A percentile compares a stretch with the other conserved stretches of the same genome.
Evolutionary conservation across 2,113 vertebrate species (phyloP).

Genomic region (Gymnorhina tibicen): DNA sequence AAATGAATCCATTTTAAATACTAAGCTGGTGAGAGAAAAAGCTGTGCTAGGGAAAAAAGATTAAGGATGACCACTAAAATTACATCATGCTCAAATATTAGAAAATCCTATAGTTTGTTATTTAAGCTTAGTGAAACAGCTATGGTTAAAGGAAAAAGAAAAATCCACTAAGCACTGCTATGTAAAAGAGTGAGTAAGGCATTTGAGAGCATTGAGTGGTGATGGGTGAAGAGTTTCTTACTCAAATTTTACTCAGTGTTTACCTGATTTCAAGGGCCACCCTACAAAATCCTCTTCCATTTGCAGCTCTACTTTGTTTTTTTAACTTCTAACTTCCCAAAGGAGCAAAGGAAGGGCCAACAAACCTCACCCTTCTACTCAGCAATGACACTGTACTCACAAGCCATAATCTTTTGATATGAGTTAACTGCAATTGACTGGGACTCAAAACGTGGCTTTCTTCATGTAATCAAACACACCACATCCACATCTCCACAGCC

Average conservation of each 20-base stretch:
- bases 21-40: slow-evolving; percentile 36
- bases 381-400: not conserved
- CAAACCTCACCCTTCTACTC: not conserved
- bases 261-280: not conserved
- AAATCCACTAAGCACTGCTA: not conserved
- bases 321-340: not conserved
- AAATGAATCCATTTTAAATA: slow-evolving; percentile 61
- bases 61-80: slow-evolving; percentile 55
- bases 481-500: not conserved
- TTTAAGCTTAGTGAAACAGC: slow-evolving; percentile 42
- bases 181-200: not conserved
- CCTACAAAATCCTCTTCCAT: not conserved
- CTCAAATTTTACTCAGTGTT: not conserved
- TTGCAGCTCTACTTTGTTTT: not conserved
- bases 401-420: not conserved
- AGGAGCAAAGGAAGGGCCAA: not conserved
- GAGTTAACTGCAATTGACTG: not conserved
- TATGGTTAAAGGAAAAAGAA: not conserved
- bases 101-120: slow-evolving; percentile 31
- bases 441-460: not conserved
- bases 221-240: not conserved
- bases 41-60: slow-evolving; percentile 42
- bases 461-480: not conserved
- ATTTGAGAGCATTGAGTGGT: not conserved
- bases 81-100: slow-evolving; percentile 16